Evolutionary conservation across 2,888 invertebrate genomes (phyloP).

Genomic region (Silvanus unidentatus): DNA sequence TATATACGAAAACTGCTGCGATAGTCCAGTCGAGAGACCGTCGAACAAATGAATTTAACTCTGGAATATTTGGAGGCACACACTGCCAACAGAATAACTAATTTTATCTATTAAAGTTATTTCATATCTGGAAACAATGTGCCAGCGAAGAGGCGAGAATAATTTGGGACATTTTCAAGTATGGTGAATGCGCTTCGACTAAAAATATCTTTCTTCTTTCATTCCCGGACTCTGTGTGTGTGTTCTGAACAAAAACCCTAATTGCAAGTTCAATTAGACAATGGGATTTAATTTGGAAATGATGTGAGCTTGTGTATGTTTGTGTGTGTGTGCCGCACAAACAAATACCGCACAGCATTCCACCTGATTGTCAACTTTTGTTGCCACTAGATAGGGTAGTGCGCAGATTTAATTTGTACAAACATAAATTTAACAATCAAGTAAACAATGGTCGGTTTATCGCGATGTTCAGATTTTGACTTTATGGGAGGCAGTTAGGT

Average conservation of each 20-base stretch:
- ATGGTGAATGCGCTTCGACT: too few species aligned
- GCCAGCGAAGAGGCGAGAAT: too few species aligned
- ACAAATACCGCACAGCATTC: slow-evolving; percentile 21
- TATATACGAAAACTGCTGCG: slow-evolving; percentile 1
- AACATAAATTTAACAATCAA: slow-evolving; percentile 49
- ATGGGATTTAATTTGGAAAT: slow-evolving; percentile 22
- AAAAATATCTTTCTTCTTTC: too few species aligned
- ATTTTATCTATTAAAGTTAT: neutral
- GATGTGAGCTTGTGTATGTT: neutral
- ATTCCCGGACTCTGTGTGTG: too few species aligned
- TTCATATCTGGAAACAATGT: too few species aligned
- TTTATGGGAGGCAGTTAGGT: slow-evolving; percentile 44
- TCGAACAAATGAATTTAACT: slow-evolving; percentile 30
- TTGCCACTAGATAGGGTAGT: slow-evolving; percentile 37
- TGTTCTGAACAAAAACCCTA: too few species aligned
- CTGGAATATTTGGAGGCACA: too few species aligned
- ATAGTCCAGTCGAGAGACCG: slow-evolving; percentile 22
- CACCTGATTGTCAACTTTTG: slow-evolving; percentile 45
- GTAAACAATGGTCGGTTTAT: slow-evolving; percentile 48
- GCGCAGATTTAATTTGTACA: slow-evolving; percentile 48
- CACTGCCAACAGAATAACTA: neutral
- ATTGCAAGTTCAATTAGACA: slow-evolving; percentile 6
- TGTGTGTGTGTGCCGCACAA: slow-evolving; percentile 25
- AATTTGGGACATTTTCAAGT: too few species aligned
- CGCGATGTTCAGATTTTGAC: slow-evolving; percentile 48